phyloP scores from a whole-genome alignment of 2,888 invertebrate species.

The Eupithecia exiguata region DNA sequence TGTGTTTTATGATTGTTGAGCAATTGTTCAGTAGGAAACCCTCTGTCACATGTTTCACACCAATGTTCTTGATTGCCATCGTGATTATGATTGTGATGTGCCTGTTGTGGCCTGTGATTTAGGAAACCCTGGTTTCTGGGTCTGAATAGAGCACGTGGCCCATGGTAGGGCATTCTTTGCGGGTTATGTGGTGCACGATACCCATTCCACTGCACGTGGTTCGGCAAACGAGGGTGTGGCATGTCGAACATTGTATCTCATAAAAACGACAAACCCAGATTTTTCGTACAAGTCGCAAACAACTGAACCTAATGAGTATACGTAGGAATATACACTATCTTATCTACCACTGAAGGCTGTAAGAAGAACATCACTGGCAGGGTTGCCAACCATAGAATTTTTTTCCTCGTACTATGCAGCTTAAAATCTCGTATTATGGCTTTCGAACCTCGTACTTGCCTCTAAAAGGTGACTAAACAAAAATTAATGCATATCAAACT shows the following conservation, averaged over 20 bases:
- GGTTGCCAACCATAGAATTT: too few relatives aligned
- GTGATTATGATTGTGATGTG: conserved; percentile 18
- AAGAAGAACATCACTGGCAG: too few relatives aligned
- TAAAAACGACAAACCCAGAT: neutral
- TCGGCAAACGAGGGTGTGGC: conserved; percentile 38
- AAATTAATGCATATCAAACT: too few relatives aligned
- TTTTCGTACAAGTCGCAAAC: too few relatives aligned
- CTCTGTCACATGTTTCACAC: conserved; percentile 93
- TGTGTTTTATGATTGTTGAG: conserved; percentile 87
- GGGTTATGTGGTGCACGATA: conserved; percentile 38
- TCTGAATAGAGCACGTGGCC: conserved; percentile 37
- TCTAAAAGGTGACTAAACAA: too few relatives aligned
- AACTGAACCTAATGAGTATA: too few relatives aligned
- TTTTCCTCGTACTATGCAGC: too few relatives aligned
- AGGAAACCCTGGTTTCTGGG: conserved; percentile 36
- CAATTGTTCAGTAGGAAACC: conserved; percentile 84
- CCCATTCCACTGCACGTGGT: conserved; percentile 40
- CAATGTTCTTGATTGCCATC: conserved; percentile 68
- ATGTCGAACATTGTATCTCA: conserved; percentile 43
- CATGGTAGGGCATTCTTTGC: conserved; percentile 46
- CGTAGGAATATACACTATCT: too few relatives aligned
- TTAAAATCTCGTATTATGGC: too few relatives aligned
- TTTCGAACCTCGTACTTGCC: too few relatives aligned
- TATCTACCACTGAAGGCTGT: too few relatives aligned
- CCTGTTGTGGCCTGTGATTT: conserved; percentile 30